Evolutionary conservation across 2,113 vertebrate genomes (phyloP).

Genomic region (Cygnus atratus): DNA sequence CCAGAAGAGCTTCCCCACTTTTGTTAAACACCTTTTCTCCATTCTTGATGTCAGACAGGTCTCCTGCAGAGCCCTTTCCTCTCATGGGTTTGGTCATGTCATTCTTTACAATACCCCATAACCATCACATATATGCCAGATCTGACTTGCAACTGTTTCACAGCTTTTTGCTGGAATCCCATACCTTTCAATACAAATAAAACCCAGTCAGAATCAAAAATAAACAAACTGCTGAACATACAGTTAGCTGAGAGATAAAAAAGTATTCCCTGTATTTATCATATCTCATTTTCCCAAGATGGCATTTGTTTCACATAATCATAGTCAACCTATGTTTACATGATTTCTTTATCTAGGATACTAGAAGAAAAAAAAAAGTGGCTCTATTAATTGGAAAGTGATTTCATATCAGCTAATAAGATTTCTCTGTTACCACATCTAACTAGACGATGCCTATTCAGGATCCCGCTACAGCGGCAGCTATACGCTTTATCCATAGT

Average conservation of each 20-base stretch:
- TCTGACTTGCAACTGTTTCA: not conserved
- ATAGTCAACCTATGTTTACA: not conserved
- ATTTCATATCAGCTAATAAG: not conserved
- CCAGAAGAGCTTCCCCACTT: not conserved
- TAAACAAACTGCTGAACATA: not conserved
- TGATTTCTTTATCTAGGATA: not conserved
- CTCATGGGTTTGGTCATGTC: not conserved
- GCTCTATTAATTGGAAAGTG: not conserved
- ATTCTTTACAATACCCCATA: not conserved
- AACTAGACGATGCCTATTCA: not conserved
- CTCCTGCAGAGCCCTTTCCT: not conserved
- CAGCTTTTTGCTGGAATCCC: not conserved
- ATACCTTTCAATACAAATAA: not conserved
- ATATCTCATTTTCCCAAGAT: not conserved
- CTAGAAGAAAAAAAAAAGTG: too few species aligned
- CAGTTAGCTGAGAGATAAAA: not conserved
- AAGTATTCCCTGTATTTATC: not conserved
- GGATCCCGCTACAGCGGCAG: not conserved
- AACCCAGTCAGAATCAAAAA: not conserved
- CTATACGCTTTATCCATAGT: not conserved
- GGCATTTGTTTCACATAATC: not conserved
- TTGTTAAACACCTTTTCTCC: not conserved
- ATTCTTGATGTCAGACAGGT: not conserved
- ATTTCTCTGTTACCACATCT: not conserved
- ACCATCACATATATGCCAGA: not conserved